Evolutionary conservation across 2,113 vertebrate genomes (phyloP).

Genomic region (Petrocephalus microphthalmus): DNA sequence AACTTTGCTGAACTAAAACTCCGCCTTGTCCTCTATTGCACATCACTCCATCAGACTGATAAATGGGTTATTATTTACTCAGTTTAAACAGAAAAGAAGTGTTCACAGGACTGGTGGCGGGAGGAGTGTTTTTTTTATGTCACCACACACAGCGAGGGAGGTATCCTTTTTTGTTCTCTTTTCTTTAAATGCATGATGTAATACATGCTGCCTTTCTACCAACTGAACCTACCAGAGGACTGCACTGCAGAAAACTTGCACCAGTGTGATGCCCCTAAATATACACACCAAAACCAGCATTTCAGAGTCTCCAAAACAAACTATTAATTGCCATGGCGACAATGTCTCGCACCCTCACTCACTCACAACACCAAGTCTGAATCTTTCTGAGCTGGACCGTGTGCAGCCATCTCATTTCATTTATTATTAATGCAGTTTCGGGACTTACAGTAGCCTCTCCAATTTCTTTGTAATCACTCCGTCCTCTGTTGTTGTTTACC

Average conservation of each 20-base stretch:
- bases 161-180: neutral
- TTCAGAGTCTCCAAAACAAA: neutral
- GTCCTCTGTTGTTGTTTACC: neutral
- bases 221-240: neutral
- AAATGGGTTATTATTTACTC: neutral
- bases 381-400: neutral
- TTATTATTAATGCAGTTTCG: conserved; percentile 4
- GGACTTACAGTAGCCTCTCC: conserved; percentile 3
- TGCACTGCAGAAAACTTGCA: neutral
- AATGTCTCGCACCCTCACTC: neutral
- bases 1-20: neutral
- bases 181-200: neutral
- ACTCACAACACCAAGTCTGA: neutral
- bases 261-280: neutral
- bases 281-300: neutral
- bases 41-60: neutral
- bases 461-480: neutral
- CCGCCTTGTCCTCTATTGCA: neutral
- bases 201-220: neutral
- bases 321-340: neutral
- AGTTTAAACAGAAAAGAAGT: neutral
- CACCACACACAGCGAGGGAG: neutral
- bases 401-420: neutral
- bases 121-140: neutral
- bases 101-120: neutral